Evolutionary conservation across 2,113 vertebrate genomes (phyloP).

Genomic region (Hemicordylus capensis): DNA sequence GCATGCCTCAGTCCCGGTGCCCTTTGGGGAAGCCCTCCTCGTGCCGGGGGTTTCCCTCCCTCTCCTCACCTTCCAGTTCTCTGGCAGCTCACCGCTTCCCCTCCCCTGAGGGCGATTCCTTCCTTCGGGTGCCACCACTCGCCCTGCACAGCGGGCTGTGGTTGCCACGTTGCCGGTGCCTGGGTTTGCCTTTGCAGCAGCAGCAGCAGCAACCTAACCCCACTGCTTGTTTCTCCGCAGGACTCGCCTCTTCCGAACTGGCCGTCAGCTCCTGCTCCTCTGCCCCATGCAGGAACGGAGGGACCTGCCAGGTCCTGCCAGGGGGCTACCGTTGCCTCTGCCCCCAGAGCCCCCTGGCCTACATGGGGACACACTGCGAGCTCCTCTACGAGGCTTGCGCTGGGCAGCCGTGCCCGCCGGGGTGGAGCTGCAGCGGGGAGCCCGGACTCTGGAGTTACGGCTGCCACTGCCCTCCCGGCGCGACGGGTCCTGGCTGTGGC

Average conservation of each 20-base stretch:
- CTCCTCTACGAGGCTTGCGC: slow-evolving; percentile 77
- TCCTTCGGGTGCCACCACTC: too few species aligned
- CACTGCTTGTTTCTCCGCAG: slow-evolving; percentile 62
- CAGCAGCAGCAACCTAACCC: too few species aligned
- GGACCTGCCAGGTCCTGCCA: slow-evolving; percentile 74
- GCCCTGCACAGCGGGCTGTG: too few species aligned
- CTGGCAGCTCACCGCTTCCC: too few species aligned
- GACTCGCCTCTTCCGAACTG: slow-evolving; percentile 69
- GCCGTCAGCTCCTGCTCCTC: slow-evolving; percentile 78
- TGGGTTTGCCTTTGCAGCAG: too few species aligned
- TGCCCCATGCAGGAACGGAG: slow-evolving; percentile 82
- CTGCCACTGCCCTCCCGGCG: slow-evolving; percentile 77
- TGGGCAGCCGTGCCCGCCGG: slow-evolving; percentile 39
- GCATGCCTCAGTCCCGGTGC: too few species aligned
- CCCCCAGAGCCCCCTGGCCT: slow-evolving; percentile 68
- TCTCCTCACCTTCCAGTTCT: too few species aligned
- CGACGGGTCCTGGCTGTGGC: slow-evolving; percentile 70
- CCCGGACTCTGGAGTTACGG: slow-evolving; percentile 68
- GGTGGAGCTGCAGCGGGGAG: slow-evolving; percentile 61
- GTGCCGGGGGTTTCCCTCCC: too few species aligned
- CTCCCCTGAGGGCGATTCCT: too few species aligned
- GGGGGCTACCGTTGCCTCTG: slow-evolving; percentile 80
- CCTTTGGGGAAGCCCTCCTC: too few species aligned
- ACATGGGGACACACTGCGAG: slow-evolving; percentile 78
- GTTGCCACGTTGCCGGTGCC: too few species aligned